Base-by-base conservation (phyloP, 35 echinoderm and acorn worm genomes). In the Strongylocentrotus purpuratus region DNA sequence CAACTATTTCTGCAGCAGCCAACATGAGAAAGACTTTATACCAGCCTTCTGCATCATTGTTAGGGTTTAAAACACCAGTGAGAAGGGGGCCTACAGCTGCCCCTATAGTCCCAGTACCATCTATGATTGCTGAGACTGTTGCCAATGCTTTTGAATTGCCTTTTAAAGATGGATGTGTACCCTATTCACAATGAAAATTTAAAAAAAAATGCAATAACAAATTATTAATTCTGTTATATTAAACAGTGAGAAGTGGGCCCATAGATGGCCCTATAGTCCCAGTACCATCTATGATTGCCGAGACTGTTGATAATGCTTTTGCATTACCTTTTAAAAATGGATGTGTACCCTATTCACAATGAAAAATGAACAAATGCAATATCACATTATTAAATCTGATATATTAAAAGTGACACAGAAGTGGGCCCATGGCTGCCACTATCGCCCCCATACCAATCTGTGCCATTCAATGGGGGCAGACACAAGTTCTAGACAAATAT, bases 31-130 rank as follows among this genome's bases (percentile, higher is more conserved):
- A 99, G 31, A 99, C 98, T 20, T 92, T 48, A 48, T 46, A 95
- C 98, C 98, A 99, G 32, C 95, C 94, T 10, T 8, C 22, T 14
- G 33, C 46, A 31, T 94, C 85, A 58, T 93, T 93, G 12, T 55
- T 58, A 18, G 98, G 95, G 65, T 94, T 87, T n/a, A 99, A 95
- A 13, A 99, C 31, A 9, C 98, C 98, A 31, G 98, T 98, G 14
- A 99, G 92, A 35, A 99, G 95, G 13, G 98, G 98, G 18, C 98
- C 98, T 6, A 99, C 48, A 4, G 98, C 98, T 52, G 98, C 98
- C 5, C 98, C 98, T 28, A 99, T 96, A 6, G 98, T 98, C 25
- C 98, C 98, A n/a, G 98, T 99, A 88, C 98, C 98, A 95, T 99
- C 98, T 25, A 99, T 99, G 78, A 99, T 97, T 15, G 98, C 97